A percentile compares a stretch with the other conserved stretches of the same genome.
Conservation (phyloP, 2,888 invertebrate species). For the Sminthurinus aureus region DNA sequence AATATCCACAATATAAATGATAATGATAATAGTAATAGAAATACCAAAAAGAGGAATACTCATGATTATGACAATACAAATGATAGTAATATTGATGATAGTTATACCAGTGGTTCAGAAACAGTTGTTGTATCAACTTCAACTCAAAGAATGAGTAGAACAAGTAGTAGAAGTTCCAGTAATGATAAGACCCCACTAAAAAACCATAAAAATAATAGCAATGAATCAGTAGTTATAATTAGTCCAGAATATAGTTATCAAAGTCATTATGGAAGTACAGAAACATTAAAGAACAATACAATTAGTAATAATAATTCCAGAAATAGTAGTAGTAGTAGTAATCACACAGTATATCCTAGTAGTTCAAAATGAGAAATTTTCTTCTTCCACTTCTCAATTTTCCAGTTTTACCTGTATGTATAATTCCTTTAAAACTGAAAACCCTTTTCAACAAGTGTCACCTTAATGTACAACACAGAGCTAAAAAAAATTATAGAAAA, state of each 20-base stretch:
- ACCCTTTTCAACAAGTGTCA: neutral
- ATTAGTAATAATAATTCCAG: neutral
- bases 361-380: neutral
- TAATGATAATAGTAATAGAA: neutral
- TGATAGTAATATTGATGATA: neutral
- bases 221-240: neutral
- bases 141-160: neutral
- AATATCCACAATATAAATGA: neutral
- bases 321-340: neutral
- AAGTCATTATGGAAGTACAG: conserved; percentile 4
- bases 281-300: neutral
- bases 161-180: neutral
- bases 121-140: no score
- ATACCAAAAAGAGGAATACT: no score
- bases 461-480: neutral
- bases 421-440: neutral
- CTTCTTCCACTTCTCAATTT: neutral
- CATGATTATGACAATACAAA: no score
- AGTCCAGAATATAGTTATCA: conserved; percentile 21
- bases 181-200: neutral
- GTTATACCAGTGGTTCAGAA: neutral
- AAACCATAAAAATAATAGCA: neutral
- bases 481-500: neutral
- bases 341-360: neutral
- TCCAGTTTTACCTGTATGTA: neutral